Evolutionary conservation across 2,113 vertebrate genomes (phyloP).

Genomic region (Erinaceus europaeus): DNA sequence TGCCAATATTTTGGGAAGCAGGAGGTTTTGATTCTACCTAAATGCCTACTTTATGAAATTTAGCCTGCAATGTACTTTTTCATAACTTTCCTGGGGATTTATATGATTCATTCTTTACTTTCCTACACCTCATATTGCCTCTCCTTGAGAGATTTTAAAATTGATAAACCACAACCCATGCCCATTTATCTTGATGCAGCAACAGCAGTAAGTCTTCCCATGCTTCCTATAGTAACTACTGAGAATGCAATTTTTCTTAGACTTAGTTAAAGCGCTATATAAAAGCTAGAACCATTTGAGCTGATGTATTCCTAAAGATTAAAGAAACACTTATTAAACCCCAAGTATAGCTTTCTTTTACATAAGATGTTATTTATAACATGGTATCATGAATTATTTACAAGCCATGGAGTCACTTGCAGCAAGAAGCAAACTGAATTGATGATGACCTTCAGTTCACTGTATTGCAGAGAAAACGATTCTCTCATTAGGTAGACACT

Average conservation of each 20-base stretch:
- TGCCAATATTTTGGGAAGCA: accelerated
- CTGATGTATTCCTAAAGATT: conserved; percentile 58
- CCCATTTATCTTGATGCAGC: neutral
- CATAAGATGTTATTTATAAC: conserved; percentile 68
- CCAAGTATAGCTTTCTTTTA: conserved; percentile 38
- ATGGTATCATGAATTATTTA: conserved; percentile 72
- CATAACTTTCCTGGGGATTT: neutral
- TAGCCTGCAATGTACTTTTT: neutral
- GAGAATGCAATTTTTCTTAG: conserved; percentile 24
- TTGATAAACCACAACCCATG: neutral
- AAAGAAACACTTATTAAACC: conserved; percentile 61
- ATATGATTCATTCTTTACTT: too few species aligned
- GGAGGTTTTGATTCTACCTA: accelerated
- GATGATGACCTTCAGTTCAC: conserved; percentile 62
- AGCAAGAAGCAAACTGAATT: conserved; percentile 55
- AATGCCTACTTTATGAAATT: neutral
- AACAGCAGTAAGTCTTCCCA: neutral
- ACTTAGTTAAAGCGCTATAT: neutral
- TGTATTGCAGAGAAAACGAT: conserved; percentile 35
- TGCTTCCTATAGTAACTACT: neutral
- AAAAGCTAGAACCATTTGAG: neutral
- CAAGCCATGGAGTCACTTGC: conserved; percentile 47
- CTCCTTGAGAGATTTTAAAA: neutral
- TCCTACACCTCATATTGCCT: neutral
- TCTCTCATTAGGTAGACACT: conserved; percentile 50